Evolutionary conservation across 2,113 vertebrate genomes (phyloP).

Genomic region (Rhadina sibilatrix): DNA sequence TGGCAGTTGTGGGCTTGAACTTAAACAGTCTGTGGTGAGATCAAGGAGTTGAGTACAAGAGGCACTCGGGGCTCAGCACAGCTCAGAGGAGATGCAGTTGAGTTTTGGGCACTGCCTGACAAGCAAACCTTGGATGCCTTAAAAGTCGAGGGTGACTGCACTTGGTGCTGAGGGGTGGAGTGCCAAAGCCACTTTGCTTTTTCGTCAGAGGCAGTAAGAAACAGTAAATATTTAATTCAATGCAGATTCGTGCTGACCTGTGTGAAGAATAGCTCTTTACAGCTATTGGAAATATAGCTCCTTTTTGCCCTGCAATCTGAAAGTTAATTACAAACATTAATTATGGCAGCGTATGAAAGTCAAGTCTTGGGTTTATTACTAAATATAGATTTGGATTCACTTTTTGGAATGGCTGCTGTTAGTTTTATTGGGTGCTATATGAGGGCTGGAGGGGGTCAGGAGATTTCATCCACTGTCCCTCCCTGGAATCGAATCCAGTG

Average conservation of each 20-base stretch:
- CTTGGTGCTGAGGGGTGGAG: neutral
- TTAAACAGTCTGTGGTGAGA: conserved; percentile 54
- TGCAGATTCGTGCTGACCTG: neutral
- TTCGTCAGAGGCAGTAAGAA: neutral
- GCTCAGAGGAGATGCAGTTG: neutral
- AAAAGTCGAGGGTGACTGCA: neutral
- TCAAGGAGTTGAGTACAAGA: neutral
- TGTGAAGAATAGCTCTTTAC: neutral
- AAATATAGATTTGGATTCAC: neutral
- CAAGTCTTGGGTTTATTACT: neutral
- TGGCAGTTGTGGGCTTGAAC: conserved; percentile 64
- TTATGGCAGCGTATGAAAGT: neutral
- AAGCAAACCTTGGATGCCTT: neutral
- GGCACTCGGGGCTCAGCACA: neutral
- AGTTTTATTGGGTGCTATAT: neutral
- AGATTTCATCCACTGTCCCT: neutral
- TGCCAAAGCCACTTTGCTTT: neutral
- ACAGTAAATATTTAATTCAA: conserved; percentile 1
- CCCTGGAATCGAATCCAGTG: accelerated
- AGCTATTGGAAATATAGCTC: neutral
- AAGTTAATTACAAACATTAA: conserved; percentile 10
- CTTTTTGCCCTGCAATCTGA: neutral
- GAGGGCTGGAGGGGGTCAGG: neutral
- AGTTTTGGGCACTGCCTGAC: neutral
- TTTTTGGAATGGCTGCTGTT: neutral